Evolutionary conservation across 2,113 vertebrate genomes (phyloP), one percentile per base, ranked within the genome.

Genomic region (Pungitius pungitius): DNA sequence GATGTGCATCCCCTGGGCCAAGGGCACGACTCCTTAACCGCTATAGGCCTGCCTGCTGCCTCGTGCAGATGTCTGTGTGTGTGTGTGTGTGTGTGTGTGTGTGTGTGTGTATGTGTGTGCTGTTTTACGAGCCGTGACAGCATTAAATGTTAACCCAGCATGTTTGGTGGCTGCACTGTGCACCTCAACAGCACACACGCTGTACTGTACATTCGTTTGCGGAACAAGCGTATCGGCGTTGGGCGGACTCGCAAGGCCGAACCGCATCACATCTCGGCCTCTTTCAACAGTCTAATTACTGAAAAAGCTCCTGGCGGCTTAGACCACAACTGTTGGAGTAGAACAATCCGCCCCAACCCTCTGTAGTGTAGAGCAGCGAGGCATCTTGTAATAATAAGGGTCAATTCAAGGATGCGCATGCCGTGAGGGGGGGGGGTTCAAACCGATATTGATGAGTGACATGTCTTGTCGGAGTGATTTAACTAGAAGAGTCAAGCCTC

Each of bases 381-480:
- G 54, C 65, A 73, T 78, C 65, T 66, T 61, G 63, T 51, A 52
- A 9, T 35, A 30, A 73, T 56, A 55, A 68, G 70, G 77, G 83
- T 87, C 75, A 83, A 17, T 64, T 81, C 69, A 87, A 84, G 79
- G 74, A 80, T 85, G 59, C 59, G 69, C 0, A 4, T 51, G 10
- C 17, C 6, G 27, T 58, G 45, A 26, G 33, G 6, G 30, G 11
- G 42, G 2, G 74, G 56, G 35, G 27, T 64, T 62, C 18, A 43
- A 47, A 49, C 47, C 1, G 6, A 62, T 52, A n/a, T 18, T 33
- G 68, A 8, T 40, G 77, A 57, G 17, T 73, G 67, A 57, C 51
- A 55, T 83, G 54, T 80, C 81, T 69, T 58, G 68, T 74, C 39
- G 33, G 59, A 68, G 71, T 85, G 84, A 84, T 74, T 56, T 47